Evolutionary conservation across 2,888 invertebrate genomes (phyloP).

Genomic region (Melipona bicolor): DNA sequence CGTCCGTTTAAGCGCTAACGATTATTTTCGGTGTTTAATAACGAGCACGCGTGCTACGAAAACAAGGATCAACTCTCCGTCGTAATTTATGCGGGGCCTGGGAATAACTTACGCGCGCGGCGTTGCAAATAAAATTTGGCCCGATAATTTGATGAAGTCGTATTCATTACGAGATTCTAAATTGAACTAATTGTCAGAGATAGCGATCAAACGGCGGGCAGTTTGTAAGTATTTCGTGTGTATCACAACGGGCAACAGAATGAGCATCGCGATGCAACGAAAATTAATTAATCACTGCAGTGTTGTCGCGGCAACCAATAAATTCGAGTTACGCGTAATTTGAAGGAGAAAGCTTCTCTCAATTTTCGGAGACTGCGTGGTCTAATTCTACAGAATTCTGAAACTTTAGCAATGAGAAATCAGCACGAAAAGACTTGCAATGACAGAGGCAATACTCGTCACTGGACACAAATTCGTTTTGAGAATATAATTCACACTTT

Average conservation of each 20-base stretch:
- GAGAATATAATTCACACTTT: no score
- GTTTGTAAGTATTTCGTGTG: slow-evolving; percentile 10
- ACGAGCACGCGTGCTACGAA: neutral
- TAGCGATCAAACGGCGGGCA: slow-evolving; percentile 1
- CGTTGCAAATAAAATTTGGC: slow-evolving; percentile 13
- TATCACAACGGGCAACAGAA: neutral
- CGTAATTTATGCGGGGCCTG: slow-evolving; percentile 13
- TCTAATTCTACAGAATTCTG: no score
- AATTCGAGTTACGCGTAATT: no score
- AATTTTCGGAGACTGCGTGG: no score
- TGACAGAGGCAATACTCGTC: neutral
- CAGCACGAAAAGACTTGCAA: neutral
- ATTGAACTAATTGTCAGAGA: slow-evolving; percentile 14
- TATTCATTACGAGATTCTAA: slow-evolving; percentile 15
- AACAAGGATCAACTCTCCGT: slow-evolving; percentile 2
- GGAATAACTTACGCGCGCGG: slow-evolving; percentile 23
- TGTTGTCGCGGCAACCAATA: no score
- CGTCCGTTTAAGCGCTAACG: no score
- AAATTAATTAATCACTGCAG: neutral
- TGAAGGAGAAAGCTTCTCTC: no score
- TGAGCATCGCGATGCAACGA: neutral
- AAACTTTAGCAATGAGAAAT: neutral
- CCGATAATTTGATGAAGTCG: slow-evolving; percentile 24
- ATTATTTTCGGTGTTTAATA: neutral
- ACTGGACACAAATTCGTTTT: no score